These are phyloP conservation scores for Enteromius trimaculatus DNA, from an alignment of 2,797 vertebrate species.

Conservation along the genomic window DNA sequence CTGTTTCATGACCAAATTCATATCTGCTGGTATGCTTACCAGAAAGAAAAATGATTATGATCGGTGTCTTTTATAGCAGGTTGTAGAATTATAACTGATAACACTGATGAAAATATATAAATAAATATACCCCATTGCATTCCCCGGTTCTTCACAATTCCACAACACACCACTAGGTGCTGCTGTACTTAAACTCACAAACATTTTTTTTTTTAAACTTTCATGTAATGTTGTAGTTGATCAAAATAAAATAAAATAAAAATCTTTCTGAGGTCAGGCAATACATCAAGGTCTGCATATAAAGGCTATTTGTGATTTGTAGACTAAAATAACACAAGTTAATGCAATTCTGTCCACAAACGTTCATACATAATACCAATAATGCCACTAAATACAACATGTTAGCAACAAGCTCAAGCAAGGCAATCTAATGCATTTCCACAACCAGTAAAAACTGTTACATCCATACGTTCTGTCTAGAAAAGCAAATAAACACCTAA, in stretches of 20 bases:
- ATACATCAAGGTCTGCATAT: neutral
- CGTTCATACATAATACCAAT: neutral
- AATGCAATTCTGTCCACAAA: neutral
- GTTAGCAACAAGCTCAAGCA: neutral
- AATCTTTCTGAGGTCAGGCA: neutral
- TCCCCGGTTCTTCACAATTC: slow-evolving; percentile 33
- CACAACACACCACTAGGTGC: slow-evolving; percentile 71
- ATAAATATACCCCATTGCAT: neutral
- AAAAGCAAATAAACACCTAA: slow-evolving; percentile 25
- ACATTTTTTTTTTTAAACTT: too few relatives aligned
- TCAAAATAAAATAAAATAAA: neutral
- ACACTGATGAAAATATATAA: neutral
- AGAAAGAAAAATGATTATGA: neutral
- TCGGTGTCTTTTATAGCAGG: neutral
- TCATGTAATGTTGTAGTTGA: neutral
- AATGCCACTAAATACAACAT: neutral
- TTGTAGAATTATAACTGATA: neutral
- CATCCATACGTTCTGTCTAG: neutral
- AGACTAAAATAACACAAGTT: neutral
- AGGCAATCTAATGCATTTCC: neutral
- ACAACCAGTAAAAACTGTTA: neutral
- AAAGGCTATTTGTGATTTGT: neutral
- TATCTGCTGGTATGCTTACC: neutral
- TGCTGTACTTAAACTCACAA: slow-evolving; percentile 67
- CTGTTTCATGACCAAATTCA: neutral